Evolutionary conservation across 2,113 vertebrate genomes (phyloP).

Genomic region (Hyla sarda): DNA sequence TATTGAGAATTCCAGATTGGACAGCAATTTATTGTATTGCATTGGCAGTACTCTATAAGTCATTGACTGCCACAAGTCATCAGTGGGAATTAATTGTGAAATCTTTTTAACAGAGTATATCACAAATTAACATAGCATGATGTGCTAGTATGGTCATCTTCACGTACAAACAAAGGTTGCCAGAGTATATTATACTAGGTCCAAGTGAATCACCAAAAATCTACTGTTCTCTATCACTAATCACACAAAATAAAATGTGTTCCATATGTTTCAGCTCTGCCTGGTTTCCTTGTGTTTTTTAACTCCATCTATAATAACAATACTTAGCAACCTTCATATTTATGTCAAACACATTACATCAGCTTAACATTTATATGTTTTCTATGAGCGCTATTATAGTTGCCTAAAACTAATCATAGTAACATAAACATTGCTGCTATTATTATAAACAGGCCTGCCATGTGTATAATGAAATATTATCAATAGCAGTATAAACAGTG

Average conservation of each 20-base stretch:
- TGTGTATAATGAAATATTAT: conserved; percentile 67
- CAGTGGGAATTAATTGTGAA: conserved; percentile 14
- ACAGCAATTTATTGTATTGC: conserved; percentile 21
- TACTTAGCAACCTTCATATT: conserved; percentile 79
- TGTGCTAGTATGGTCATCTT: conserved; percentile 32
- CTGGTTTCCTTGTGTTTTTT: conserved; percentile 63
- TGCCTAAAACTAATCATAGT: conserved; percentile 70
- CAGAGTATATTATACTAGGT: conserved; percentile 43
- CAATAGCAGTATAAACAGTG: conserved; percentile 63
- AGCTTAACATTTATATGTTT: conserved; percentile 72
- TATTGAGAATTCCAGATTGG: neutral
- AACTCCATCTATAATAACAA: conserved; percentile 74
- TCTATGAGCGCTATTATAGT: conserved; percentile 75
- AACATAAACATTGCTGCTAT: conserved; percentile 74
- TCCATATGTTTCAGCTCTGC: conserved; percentile 76
- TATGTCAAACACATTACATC: conserved; percentile 79
- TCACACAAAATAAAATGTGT: conserved; percentile 71
- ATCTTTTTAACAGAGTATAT: neutral
- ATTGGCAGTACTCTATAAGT: neutral
- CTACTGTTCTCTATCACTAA: conserved; percentile 75
- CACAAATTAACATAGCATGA: conserved; percentile 22
- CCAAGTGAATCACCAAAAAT: conserved; percentile 64
- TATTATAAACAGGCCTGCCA: conserved; percentile 72
- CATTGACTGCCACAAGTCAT: neutral
- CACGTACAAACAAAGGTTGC: conserved; percentile 22